A percentile compares a stretch with the other conserved stretches of the same genome.
phyloP scores from a whole-genome alignment of 1,140 invertebrate genomes.

The Diuraphis noxia region DNA sequence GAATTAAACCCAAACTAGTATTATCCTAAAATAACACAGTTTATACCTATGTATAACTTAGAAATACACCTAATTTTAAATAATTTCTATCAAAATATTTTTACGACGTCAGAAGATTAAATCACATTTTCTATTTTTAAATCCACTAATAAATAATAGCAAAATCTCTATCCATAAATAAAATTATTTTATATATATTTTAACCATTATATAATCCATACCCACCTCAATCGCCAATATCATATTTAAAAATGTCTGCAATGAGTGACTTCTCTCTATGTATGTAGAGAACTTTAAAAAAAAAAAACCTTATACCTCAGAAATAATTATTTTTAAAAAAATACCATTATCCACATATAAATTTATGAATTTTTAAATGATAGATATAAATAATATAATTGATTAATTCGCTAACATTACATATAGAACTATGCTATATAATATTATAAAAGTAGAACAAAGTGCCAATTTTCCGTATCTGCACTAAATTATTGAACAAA shows the following conservation, averaged over 20 bases:
- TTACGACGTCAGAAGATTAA: background rate
- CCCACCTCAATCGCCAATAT: fast-evolving
- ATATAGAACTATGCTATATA: background rate
- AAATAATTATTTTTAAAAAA: background rate
- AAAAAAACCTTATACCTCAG: no score
- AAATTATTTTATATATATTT: no score
- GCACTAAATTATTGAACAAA: no score
- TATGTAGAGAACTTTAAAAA: no score
- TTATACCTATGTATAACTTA: background rate
- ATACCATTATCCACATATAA: background rate
- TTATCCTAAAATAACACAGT: background rate
- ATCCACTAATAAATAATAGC: background rate
- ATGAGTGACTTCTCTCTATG: background rate
- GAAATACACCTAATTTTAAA: background rate
- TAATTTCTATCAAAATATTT: background rate
- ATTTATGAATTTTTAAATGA: background rate
- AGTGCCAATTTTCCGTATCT: no score
- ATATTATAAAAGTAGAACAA: background rate
- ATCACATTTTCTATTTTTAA: background rate
- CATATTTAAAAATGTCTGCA: background rate
- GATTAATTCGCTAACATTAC: background rate
- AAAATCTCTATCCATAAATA: no score
- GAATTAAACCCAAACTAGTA: background rate
- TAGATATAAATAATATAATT: no score
- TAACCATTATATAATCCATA: no score